These are phyloP conservation scores for Drosophila helvetica DNA, from an alignment of 2,888 invertebrate genomes.

Conservation along the genomic window DNA sequence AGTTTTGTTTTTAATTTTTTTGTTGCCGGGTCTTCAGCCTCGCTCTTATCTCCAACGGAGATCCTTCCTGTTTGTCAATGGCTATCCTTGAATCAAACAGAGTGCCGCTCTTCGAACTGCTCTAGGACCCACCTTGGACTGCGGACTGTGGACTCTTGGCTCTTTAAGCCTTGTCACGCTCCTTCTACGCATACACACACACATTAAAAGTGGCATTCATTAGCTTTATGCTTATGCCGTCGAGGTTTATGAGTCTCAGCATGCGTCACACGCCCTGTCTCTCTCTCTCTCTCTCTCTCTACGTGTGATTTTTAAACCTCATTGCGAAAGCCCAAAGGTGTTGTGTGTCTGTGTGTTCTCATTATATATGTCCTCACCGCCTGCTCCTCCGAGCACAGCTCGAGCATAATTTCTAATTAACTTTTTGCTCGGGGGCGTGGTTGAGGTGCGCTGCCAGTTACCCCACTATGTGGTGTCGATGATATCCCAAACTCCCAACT, in stretches of 20 bases:
- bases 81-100: neutral
- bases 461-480: slow-evolving; percentile 24
- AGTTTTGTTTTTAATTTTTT: neutral
- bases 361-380: slow-evolving; percentile 6
- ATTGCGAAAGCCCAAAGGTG: slow-evolving; percentile 59
- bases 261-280: neutral
- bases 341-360: slow-evolving; percentile 38
- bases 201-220: slow-evolving; percentile 69
- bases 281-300: neutral
- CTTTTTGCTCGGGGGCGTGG: slow-evolving; percentile 62
- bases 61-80: neutral
- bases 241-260: slow-evolving; percentile 17
- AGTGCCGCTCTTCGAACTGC: slow-evolving; percentile 2
- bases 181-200: slow-evolving; percentile 33
- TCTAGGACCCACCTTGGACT: neutral
- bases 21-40: neutral
- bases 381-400: slow-evolving; percentile 41
- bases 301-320: slow-evolving; percentile 31
- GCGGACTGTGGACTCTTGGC: neutral
- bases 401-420: slow-evolving; percentile 76
- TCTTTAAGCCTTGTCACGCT: slow-evolving; percentile 47
- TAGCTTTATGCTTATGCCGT: slow-evolving; percentile 49
- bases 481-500: slow-evolving; percentile 15
- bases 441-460: slow-evolving; percentile 22
- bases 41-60: neutral